A percentile compares a stretch with the other conserved stretches of the same genome.
Evolutionary conservation across 2,888 invertebrate genomes (phyloP).

Genomic region (Eupithecia subumbrata): DNA sequence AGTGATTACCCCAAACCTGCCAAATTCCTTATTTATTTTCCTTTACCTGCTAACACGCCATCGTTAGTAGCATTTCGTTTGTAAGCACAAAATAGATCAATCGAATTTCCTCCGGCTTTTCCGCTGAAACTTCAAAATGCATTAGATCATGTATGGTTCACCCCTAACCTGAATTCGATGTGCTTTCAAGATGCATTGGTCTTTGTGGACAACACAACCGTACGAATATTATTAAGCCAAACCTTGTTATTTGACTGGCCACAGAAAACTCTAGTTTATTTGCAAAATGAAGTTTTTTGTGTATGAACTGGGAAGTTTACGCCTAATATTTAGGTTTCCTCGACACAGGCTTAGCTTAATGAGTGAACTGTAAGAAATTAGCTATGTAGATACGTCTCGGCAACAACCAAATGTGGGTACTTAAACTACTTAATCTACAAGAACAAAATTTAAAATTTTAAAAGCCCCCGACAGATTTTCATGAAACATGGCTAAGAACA

Average conservation of each 20-base stretch:
- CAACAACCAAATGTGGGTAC: too few relatives aligned
- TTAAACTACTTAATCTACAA: too few relatives aligned
- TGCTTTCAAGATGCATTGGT: conserved; percentile 2
- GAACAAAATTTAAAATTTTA: too few relatives aligned
- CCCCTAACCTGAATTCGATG: neutral
- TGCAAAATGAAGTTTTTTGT: neutral
- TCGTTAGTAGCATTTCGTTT: neutral
- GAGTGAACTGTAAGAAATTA: too few relatives aligned
- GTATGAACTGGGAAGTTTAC: neutral
- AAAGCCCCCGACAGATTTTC: too few relatives aligned
- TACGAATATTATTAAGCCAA: neutral
- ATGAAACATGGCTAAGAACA: too few relatives aligned
- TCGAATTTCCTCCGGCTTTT: neutral
- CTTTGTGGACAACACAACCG: neutral
- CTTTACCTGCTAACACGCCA: neutral
- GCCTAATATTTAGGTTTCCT: neutral
- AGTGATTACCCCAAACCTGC: neutral
- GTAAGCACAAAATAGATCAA: neutral
- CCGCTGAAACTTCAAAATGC: neutral
- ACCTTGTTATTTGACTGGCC: neutral
- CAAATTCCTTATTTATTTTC: neutral
- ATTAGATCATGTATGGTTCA: neutral
- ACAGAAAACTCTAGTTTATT: neutral
- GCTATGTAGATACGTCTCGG: too few relatives aligned
- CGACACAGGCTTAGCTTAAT: too few relatives aligned